Evolutionary conservation across 2,888 invertebrate species (phyloP).

Genomic region (Antheraea yamamai): DNA sequence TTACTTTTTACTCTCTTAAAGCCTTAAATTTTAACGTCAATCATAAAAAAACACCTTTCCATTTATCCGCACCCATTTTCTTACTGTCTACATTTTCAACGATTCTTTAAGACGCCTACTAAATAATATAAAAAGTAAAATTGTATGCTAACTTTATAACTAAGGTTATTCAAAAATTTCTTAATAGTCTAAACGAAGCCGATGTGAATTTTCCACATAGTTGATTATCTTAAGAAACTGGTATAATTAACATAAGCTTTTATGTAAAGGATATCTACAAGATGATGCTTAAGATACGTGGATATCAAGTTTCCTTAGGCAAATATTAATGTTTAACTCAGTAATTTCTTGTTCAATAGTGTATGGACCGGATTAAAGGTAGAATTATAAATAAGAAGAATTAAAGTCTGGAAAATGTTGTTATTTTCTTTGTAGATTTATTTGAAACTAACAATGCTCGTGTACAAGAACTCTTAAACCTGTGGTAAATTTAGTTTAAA

Average conservation of each 20-base stretch:
- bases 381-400: background rate
- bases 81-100: background rate
- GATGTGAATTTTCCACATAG: slow-evolving; percentile 5
- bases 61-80: background rate
- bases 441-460: background rate
- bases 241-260: slow-evolving; percentile 17
- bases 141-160: background rate
- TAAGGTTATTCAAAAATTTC: slow-evolving; percentile 2
- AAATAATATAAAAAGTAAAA: background rate
- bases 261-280: slow-evolving; percentile 8
- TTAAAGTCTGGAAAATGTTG: background rate
- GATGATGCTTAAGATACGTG: slow-evolving; percentile 18
- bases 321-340: slow-evolving; percentile 26
- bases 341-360: slow-evolving; percentile 22
- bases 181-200: background rate
- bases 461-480: background rate
- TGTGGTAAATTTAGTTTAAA: background rate
- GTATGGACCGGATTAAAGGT: background rate
- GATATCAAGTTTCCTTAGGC: slow-evolving; percentile 5
- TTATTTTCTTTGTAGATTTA: background rate
- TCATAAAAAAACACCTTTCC: background rate
- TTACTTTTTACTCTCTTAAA: background rate
- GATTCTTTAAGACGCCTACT: background rate
- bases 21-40: background rate
- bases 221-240: slow-evolving; percentile 9